These are phyloP conservation scores for Stenodera caucasica DNA, from an alignment of 2,888 invertebrate species.

Conservation along the genomic window DNA sequence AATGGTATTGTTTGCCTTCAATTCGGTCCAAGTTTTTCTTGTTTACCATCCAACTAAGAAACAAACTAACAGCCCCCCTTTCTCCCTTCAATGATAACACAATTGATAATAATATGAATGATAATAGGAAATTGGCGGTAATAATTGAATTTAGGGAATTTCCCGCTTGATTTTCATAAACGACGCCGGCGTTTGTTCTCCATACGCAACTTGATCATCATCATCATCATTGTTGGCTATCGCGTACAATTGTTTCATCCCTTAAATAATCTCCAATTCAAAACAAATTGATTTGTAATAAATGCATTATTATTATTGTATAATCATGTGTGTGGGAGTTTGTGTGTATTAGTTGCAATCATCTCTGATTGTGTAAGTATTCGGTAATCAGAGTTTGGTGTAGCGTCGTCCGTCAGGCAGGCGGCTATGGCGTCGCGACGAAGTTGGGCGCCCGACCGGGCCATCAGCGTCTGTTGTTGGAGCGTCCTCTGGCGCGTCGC, in stretches of 20 bases:
- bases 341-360: slow-evolving; percentile 40
- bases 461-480: slow-evolving; percentile 56
- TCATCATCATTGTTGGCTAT: slow-evolving; percentile 9
- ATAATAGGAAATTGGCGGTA: slow-evolving; percentile 8
- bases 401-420: slow-evolving; percentile 46
- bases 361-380: slow-evolving; percentile 47
- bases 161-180: slow-evolving; percentile 21
- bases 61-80: no score
- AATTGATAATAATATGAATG: background rate
- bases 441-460: slow-evolving; percentile 62
- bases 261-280: no score
- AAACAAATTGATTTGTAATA: slow-evolving; percentile 34
- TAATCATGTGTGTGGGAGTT: slow-evolving; percentile 12
- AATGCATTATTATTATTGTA: slow-evolving; percentile 40
- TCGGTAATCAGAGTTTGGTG: slow-evolving; percentile 43
- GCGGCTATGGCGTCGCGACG: slow-evolving; percentile 47
- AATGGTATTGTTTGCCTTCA: slow-evolving; percentile 26
- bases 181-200: slow-evolving; percentile 25
- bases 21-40: slow-evolving; percentile 14
- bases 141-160: slow-evolving; percentile 27
- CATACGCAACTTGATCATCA: slow-evolving; percentile 11
- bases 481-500: slow-evolving; percentile 58
- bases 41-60: slow-evolving; percentile 15
- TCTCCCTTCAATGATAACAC: background rate
- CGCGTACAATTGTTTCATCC: no score